Evolutionary conservation across 1,140 invertebrate species (phyloP).

Genomic region (Cyphomyrmex costatus): DNA sequence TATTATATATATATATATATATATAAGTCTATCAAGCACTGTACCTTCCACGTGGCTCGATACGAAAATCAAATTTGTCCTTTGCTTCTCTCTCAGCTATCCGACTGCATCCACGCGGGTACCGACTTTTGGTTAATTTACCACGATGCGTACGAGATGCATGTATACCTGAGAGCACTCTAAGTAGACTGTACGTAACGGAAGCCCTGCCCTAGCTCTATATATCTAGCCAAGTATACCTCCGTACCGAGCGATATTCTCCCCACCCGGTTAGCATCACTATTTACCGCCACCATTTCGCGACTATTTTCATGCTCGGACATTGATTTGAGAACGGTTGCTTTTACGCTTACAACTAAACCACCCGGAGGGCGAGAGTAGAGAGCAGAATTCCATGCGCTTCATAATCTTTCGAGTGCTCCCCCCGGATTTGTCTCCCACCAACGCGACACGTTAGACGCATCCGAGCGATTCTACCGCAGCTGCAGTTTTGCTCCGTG

Average conservation of each 20-base stretch:
- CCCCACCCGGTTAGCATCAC: conserved; percentile 76
- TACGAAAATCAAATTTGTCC: conserved; percentile 57
- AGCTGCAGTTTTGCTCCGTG: not conserved
- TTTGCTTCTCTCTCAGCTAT: not conserved
- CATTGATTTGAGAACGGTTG: conserved; percentile 80
- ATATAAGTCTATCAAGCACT: conserved; percentile 26
- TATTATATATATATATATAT: not conserved
- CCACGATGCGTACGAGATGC: conserved; percentile 81
- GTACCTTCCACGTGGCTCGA: conserved; percentile 6
- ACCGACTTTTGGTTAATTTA: not conserved
- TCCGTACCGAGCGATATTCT: conserved; percentile 84
- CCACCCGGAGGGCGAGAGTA: conserved; percentile 80
- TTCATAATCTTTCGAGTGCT: conserved; percentile 74
- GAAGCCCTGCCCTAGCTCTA: conserved; percentile 87
- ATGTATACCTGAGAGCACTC: conserved; percentile 84
- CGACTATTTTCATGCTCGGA: conserved; percentile 83
- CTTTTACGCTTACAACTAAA: conserved; percentile 71
- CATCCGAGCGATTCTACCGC: conserved; percentile 22
- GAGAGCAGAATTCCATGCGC: conserved; percentile 75
- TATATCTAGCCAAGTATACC: conserved; percentile 87
- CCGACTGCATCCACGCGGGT: conserved; percentile 7
- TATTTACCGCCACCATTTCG: conserved; percentile 74
- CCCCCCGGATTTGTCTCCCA: conserved; percentile 53
- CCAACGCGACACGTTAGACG: conserved; percentile 19
- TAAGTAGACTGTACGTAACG: conserved; percentile 87